Base-by-base conservation (phyloP, 2,888 invertebrate species). In the Cylindroiulus punctatus region DNA sequence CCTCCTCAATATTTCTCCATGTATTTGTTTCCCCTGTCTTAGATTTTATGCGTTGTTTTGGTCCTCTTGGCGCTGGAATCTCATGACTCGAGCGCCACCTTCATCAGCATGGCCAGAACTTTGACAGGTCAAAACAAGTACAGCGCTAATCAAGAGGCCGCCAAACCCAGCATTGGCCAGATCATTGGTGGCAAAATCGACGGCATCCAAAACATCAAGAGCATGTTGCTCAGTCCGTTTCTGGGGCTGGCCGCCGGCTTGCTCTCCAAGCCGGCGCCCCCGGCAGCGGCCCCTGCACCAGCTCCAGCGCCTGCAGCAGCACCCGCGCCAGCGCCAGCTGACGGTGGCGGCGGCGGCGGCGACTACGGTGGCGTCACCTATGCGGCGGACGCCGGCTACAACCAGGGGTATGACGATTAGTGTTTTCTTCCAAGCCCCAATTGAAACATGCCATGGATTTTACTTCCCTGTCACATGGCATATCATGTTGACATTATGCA, bases 201-300 rank as follows among this genome's bases (percentile, higher is more conserved):
- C 22, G 82, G 82, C n/a, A 82, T 82, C 40, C 82, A 82, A 82
- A 82, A 82, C 8, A 36, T 82, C 82, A 82, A 82, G n/a, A 82
- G 82, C 14, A 82, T 82, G 82, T n/a, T 82, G n/a, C 32, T 82
- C 1, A 82, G 82, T 32, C 82, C 82, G 8, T 40, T 82, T 30
- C 82, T 82, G 19, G 40, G 36, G 19, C 32, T 82, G 19, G 82
- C 82, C 5, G n/a, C 82, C n/a, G 40, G 82, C 0, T 26, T 82
- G 19, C 40, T 82, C 17, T 32, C 81, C 30, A 32, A 32, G 40
- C 26, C 26, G 36, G 22, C 57, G 57, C 8, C 57, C 17, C 57
- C 57, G 7, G 57, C 57, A 0, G 22, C 57, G 7, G 57, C 57
- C 7, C 52, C 57, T 0, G 57, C 57, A 3, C 57, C 57, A 57